Base-by-base conservation (phyloP, 2,113 vertebrate genomes). In the Miniopterus natalensis region DNA sequence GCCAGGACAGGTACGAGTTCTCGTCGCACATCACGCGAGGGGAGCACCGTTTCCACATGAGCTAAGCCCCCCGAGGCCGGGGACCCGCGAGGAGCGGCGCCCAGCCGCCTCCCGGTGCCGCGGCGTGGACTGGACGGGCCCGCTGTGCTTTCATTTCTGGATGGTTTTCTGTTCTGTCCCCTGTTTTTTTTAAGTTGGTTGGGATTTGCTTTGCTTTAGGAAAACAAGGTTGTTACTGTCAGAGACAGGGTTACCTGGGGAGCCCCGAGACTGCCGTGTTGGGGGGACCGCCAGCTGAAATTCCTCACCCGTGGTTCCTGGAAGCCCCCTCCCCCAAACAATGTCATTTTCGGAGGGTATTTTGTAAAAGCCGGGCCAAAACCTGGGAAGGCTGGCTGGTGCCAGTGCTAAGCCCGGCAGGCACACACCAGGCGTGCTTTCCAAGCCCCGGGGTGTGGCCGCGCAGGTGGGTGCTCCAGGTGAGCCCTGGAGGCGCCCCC, bases 1-100 rank as follows among this genome's bases (percentile, higher is more conserved):
- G 99, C 97, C 99, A 99, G 98, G 99, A 99, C 98, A 99, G 99
- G 79, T 99, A 99, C 36, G 99, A 99, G 98, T 99, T 99, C 98
- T 99, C 99, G 29, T 99, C 99, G 25, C 99, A 99, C 98, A 99
- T 99, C 96, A 99, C 99, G 3, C 98, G 99, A 77, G 99, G 99
- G n/a, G 99, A 99, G 98, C 99, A 99, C 85, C 99, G 99, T 97
- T 99, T 98, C 98, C 98, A 98, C 96, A 98, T 99, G 98, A 98
- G 97, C 95, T 99, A 98, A 98, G 83, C 9, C 4, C 0, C 31
- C 53, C 10, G 25, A 68, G 74, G 4, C 27, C 47, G 2, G 8
- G 66, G 66, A 5, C 23, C 25, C 6, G 6, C 14, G 13, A 3
- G 65, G 65, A 36, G 5, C 42, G 4, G 42, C 40, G 11, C 42